Conservation (phyloP, 2,113 vertebrate genomes). For the Xiphorhynchus elegans region DNA sequence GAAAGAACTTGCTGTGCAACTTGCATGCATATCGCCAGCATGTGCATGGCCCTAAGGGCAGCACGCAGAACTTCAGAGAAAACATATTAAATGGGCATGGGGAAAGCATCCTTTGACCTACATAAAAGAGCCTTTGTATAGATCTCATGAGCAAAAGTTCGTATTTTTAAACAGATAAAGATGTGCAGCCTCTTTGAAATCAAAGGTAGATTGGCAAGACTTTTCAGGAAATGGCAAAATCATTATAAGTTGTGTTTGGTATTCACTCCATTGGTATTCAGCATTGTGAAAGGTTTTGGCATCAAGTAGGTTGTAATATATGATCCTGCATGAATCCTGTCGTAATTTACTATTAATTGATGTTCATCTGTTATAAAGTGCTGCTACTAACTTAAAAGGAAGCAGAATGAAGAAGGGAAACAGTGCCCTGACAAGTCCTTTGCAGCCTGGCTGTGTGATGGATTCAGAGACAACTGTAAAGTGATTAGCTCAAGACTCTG, state of each 20-base stretch:
- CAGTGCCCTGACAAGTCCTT: conserved; percentile 19
- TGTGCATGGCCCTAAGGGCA: conserved; percentile 78
- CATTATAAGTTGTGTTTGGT: conserved; percentile 61
- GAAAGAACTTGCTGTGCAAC: conserved; percentile 73
- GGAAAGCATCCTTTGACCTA: conserved; percentile 77
- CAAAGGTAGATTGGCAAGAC: conserved; percentile 75
- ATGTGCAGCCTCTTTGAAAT: conserved; percentile 71
- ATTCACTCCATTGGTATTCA: conserved; percentile 63
- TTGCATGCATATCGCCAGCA: conserved; percentile 71
- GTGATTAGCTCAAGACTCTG: conserved; percentile 2
- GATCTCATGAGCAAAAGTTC: conserved; percentile 73
- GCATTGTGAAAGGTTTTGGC: conserved; percentile 68
- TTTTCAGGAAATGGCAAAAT: conserved; percentile 73
- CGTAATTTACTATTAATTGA: conserved; percentile 75
- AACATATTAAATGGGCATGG: conserved; percentile 80
- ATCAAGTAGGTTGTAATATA: conserved; percentile 50
- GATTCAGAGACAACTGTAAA: conserved; percentile 29
- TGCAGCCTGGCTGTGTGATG: not conserved
- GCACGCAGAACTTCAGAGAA: conserved; percentile 78
- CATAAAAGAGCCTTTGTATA: conserved; percentile 78
- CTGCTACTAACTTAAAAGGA: conserved; percentile 64
- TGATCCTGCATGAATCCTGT: conserved; percentile 53
- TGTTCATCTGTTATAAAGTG: conserved; percentile 56
- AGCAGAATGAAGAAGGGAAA: conserved; percentile 39
- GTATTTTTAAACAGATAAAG: conserved; percentile 74